Conservation (phyloP, 2,888 invertebrate genomes). For the Geophilus truncorum region DNA sequence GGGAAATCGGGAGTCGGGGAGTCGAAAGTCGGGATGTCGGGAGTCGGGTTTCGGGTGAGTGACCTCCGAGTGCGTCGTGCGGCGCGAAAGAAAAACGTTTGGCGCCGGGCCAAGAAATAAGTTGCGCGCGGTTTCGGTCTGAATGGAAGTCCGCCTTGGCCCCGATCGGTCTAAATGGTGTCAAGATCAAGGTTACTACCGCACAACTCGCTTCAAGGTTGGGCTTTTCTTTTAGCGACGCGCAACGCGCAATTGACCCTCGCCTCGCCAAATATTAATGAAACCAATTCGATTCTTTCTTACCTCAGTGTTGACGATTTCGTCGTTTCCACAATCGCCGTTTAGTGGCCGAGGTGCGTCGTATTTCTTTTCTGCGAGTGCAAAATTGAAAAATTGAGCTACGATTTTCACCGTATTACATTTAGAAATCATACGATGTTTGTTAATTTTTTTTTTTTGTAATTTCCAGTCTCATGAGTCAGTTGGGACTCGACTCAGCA, state of each 20-base stretch:
- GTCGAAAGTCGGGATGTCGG: not conserved
- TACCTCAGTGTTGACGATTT: no score
- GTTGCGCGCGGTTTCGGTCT: not conserved
- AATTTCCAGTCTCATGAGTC: not conserved
- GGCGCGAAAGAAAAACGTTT: not conserved
- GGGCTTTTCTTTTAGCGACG: not conserved
- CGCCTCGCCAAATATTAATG: no score
- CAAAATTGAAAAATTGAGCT: no score
- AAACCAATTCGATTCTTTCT: no score
- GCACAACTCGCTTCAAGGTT: not conserved
- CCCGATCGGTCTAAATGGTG: slow-evolving; percentile 25
- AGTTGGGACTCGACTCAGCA: not conserved
- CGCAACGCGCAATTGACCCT: not conserved
- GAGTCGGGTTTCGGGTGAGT: not conserved
- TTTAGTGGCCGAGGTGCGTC: no score
- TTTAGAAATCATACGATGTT: no score
- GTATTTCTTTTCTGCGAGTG: no score
- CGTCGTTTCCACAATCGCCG: no score
- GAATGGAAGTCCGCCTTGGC: slow-evolving; percentile 22
- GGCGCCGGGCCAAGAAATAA: slow-evolving; percentile 20
- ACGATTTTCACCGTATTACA: no score
- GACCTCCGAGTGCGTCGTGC: not conserved
- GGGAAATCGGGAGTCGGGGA: no score
- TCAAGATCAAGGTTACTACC: slow-evolving; percentile 25
- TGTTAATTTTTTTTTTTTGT: no score